Conservation (phyloP, 2,113 vertebrate species). For the Poeciliopsis retropinna region DNA sequence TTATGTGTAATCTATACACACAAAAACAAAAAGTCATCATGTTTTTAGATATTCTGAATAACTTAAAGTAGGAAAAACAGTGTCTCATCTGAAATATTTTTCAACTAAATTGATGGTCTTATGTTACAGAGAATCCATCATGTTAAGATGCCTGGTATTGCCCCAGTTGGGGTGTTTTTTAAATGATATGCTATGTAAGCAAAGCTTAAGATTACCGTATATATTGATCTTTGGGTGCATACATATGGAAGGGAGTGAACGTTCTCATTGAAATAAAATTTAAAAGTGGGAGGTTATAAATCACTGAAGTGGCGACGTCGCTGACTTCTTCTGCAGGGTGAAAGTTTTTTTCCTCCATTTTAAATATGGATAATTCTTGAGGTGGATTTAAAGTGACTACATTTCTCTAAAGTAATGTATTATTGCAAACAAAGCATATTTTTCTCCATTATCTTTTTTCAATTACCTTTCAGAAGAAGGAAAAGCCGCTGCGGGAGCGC, state of each 20-base stretch:
- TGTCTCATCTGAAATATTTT: no score
- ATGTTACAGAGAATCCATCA: no score
- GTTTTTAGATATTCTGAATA: no score
- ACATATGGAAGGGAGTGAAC: background rate
- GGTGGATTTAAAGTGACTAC: background rate
- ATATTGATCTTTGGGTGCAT: no score
- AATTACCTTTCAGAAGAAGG: constrained; percentile 54
- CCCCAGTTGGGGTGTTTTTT: no score
- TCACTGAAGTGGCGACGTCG: constrained; percentile 15
- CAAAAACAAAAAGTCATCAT: no score
- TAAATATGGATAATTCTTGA: background rate
- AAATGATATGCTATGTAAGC: no score
- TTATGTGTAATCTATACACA: no score
- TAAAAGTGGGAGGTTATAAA: constrained; percentile 29
- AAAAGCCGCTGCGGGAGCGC: constrained; percentile 35
- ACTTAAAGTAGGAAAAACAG: no score
- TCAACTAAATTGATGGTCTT: no score
- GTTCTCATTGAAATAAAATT: background rate
- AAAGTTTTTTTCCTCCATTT: background rate
- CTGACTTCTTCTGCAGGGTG: constrained; percentile 9
- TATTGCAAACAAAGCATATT: constrained; percentile 20
- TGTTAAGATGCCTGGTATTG: no score
- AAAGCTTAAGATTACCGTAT: no score
- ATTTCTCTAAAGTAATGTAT: constrained; percentile 40
- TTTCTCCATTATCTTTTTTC: constrained; percentile 21